A percentile compares a stretch with the other conserved stretches of the same genome.
phyloP scores from a whole-genome alignment of 2,797 vertebrate species.

The Loriculus beryllinus region DNA sequence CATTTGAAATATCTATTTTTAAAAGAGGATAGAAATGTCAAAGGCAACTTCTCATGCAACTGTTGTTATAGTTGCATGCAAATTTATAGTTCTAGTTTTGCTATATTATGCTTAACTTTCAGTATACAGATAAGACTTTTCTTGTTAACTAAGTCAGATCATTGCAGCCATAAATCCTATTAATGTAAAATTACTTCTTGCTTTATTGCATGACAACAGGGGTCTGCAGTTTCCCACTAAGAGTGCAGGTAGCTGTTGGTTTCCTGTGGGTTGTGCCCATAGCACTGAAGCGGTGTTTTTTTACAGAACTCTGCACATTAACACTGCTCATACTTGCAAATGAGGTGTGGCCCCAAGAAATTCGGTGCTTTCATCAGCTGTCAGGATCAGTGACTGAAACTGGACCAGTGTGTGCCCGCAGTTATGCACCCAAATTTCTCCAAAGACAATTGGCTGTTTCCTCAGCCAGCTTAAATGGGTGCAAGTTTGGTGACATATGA shows the following conservation, averaged over 20 bases:
- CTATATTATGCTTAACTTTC: background rate
- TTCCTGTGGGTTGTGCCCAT: background rate
- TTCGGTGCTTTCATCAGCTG: background rate
- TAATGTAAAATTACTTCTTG: background rate
- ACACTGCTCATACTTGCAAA: background rate
- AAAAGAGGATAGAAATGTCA: background rate
- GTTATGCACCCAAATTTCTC: background rate
- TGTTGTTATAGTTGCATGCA: background rate
- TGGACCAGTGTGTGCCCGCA: background rate
- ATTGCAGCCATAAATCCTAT: background rate
- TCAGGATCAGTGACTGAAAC: background rate
- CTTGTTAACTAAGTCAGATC: background rate
- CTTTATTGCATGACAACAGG: background rate
- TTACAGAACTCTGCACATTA: background rate
- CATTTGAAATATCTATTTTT: background rate
- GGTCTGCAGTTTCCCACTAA: background rate
- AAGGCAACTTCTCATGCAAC: background rate
- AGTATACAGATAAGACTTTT: background rate
- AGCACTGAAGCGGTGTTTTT: background rate
- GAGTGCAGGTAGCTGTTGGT: background rate
- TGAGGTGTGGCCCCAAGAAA: background rate
- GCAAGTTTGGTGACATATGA: background rate
- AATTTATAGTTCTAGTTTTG: background rate
- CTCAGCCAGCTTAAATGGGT: background rate
- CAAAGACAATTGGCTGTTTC: background rate